Evolutionary conservation across 2,888 invertebrate genomes (phyloP).

Genomic region (Acleris emargana): DNA sequence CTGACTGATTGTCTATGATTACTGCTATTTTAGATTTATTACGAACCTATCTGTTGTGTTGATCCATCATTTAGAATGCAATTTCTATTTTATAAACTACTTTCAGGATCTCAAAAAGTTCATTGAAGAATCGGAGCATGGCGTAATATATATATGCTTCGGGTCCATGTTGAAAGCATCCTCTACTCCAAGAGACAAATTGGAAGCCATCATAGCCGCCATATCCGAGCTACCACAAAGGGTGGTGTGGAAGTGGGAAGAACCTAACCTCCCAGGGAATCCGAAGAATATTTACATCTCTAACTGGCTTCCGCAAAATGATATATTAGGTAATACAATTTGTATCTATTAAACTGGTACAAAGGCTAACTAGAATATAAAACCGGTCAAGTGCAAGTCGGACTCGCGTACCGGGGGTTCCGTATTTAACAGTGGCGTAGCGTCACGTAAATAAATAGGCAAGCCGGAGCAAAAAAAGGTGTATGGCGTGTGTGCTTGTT

Average conservation of each 20-base stretch:
- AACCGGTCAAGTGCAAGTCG: no score
- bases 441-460: no score
- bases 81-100: no score
- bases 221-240: constrained; percentile 85
- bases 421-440: no score
- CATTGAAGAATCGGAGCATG: constrained; percentile 85
- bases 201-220: constrained; percentile 84
- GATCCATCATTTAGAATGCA: no score
- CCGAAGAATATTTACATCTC: constrained; percentile 84
- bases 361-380: no score
- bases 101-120: constrained; percentile 85
- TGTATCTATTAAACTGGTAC: not conserved
- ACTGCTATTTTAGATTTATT: no score
- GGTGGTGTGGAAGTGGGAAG: constrained; percentile 91
- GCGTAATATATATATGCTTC: constrained; percentile 89
- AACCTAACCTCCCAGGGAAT: constrained; percentile 80
- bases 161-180: constrained; percentile 89
- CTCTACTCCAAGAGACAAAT: constrained; percentile 83
- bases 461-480: no score
- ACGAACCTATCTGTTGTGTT: no score
- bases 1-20: no score
- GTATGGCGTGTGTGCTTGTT: no score
- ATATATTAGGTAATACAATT: constrained; percentile 81
- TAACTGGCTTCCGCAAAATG: constrained; percentile 88
- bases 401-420: no score